Evolutionary conservation across 2,888 invertebrate genomes (phyloP).

Genomic region (Dione juno): DNA sequence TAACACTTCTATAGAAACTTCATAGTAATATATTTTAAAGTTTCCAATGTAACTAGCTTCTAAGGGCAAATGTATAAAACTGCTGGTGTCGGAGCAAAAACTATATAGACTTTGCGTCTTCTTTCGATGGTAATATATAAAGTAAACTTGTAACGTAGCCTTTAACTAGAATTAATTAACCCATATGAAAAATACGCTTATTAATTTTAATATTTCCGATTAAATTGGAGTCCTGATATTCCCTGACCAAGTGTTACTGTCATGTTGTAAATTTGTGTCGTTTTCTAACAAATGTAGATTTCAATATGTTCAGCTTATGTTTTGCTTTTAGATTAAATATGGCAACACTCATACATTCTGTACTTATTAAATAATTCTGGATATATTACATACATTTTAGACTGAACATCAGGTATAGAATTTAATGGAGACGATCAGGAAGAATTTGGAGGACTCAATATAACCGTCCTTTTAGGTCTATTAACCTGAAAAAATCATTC

Average conservation of each 20-base stretch:
- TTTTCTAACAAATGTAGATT: constrained; percentile 60
- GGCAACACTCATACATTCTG: constrained; percentile 9
- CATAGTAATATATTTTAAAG: constrained; percentile 21
- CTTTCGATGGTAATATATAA: constrained; percentile 31
- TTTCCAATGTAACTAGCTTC: constrained; percentile 22
- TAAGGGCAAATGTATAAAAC: constrained; percentile 44
- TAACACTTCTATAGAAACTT: constrained; percentile 25
- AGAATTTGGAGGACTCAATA: constrained; percentile 57
- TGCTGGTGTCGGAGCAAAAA: constrained; percentile 48
- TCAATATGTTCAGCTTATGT: constrained; percentile 41
- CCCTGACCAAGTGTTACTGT: constrained; percentile 81
- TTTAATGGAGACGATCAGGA: constrained; percentile 48
- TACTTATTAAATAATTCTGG: constrained; percentile 29
- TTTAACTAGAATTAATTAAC: constrained; percentile 58
- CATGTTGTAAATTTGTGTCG: constrained; percentile 75
- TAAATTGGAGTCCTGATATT: constrained; percentile 81
- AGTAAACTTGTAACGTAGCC: constrained; percentile 39
- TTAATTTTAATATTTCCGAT: constrained; percentile 83
- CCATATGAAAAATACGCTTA: constrained; percentile 83
- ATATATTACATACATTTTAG: constrained; percentile 53
- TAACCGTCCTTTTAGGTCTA: constrained; percentile 71
- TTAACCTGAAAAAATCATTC: constrained; percentile 51
- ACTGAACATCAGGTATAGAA: constrained; percentile 56
- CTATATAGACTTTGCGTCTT: constrained; percentile 41
- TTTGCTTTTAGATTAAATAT: constrained; percentile 31